Evolutionary conservation across 1,140 invertebrate genomes (phyloP).

Genomic region (Micrasema minimum): DNA sequence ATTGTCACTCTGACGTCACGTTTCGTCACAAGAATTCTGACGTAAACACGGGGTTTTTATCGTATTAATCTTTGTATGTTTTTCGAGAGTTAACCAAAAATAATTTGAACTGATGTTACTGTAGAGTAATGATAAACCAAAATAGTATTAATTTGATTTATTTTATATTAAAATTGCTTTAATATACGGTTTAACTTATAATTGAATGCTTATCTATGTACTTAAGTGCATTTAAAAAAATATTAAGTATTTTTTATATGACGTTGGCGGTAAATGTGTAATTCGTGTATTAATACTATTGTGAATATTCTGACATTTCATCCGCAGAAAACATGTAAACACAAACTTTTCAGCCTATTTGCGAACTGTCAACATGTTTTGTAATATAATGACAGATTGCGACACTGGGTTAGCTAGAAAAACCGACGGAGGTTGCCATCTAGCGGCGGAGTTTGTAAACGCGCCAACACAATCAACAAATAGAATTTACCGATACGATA

Average conservation of each 20-base stretch:
- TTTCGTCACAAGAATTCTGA: slow-evolving; percentile 11
- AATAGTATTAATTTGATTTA: too few species aligned
- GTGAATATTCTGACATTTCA: slow-evolving; percentile 15
- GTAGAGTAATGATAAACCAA: too few species aligned
- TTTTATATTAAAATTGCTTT: too few species aligned
- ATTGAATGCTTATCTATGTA: too few species aligned
- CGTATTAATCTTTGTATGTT: not conserved
- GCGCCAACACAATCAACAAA: not conserved
- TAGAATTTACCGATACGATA: not conserved
- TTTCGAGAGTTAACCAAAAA: not conserved
- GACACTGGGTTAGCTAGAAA: not conserved
- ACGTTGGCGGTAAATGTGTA: too few species aligned
- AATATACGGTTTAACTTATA: too few species aligned
- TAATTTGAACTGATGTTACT: not conserved
- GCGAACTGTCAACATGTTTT: slow-evolving; percentile 32
- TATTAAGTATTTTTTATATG: too few species aligned
- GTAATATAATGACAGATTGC: slow-evolving; percentile 33
- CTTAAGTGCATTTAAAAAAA: too few species aligned
- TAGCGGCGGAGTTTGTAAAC: slow-evolving; percentile 10
- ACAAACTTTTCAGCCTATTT: slow-evolving; percentile 31
- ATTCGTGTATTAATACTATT: slow-evolving; percentile 12
- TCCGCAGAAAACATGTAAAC: slow-evolving; percentile 29
- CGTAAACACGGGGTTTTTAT: slow-evolving; percentile 8
- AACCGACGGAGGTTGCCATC: slow-evolving; percentile 15
- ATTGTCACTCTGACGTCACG: slow-evolving; percentile 4